Evolutionary conservation across 2,113 vertebrate species (phyloP).

Genomic region (Esox niger): DNA sequence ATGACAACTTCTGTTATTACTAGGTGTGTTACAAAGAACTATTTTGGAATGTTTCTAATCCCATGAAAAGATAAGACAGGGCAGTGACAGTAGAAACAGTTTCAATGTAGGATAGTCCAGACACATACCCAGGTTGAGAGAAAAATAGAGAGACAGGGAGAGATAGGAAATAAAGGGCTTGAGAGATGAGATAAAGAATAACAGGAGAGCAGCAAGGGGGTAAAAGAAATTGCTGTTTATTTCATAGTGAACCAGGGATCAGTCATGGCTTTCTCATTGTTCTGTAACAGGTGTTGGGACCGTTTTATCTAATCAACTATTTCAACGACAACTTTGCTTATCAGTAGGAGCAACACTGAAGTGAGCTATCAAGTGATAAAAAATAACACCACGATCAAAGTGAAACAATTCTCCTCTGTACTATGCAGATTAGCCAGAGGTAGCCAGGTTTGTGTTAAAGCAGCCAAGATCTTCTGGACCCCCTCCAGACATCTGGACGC

Average conservation of each 20-base stretch:
- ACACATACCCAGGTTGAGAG: constrained; percentile 1
- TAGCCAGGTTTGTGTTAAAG: constrained; percentile 9
- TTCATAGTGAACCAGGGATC: background rate
- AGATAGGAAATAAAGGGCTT: constrained; percentile 14
- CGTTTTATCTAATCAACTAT: background rate
- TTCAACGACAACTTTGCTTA: too few species aligned
- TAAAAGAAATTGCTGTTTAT: too few species aligned
- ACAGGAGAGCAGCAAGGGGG: background rate
- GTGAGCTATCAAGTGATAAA: background rate
- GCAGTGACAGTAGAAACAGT: constrained; percentile 53
- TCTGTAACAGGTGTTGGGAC: background rate
- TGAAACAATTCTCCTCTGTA: constrained; percentile 31
- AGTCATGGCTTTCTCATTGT: background rate
- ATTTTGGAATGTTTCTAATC: constrained; percentile 48
- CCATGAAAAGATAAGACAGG: constrained; percentile 42
- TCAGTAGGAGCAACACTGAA: background rate
- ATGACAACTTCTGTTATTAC: too few species aligned
- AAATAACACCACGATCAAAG: background rate
- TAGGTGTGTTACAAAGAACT: constrained; percentile 30
- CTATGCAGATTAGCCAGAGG: constrained; percentile 8
- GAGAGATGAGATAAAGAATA: background rate
- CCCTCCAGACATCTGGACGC: constrained; percentile 42
- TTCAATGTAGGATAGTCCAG: constrained; percentile 3
- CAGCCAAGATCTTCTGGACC: constrained; percentile 20
- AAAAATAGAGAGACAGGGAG: background rate